Conservation (phyloP, 2,888 invertebrate species). For the Epinotia brunnichana region DNA sequence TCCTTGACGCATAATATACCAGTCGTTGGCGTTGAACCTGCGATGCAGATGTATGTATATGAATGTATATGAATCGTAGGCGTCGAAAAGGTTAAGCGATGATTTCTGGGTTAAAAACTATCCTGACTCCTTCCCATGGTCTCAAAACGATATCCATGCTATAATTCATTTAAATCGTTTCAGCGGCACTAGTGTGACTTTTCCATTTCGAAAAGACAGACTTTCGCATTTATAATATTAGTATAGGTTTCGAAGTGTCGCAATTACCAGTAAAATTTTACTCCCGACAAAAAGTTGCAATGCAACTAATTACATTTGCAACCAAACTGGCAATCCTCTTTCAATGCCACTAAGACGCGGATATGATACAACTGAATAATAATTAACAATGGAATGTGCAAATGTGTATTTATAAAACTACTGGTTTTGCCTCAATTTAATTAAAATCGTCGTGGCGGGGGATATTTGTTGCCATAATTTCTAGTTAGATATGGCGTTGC, state of each 20-base stretch:
- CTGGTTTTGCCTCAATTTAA: slow-evolving; percentile 1
- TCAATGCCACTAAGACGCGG: neutral
- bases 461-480: slow-evolving; percentile 17
- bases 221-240: neutral
- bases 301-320: neutral
- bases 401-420: slow-evolving; percentile 4
- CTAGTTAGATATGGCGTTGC: slow-evolving; percentile 33
- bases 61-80: too few relatives aligned
- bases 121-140: too few relatives aligned
- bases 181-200: too few relatives aligned
- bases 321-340: neutral
- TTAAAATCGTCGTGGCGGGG: slow-evolving; percentile 25
- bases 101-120: too few relatives aligned
- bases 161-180: too few relatives aligned
- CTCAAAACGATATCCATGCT: too few relatives aligned
- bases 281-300: neutral
- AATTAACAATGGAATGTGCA: neutral
- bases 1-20: too few relatives aligned
- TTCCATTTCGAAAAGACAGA: too few relatives aligned
- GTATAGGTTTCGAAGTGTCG: neutral
- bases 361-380: slow-evolving; percentile 1
- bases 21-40: too few relatives aligned
- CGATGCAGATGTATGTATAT: too few relatives aligned
- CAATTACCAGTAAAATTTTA: neutral
- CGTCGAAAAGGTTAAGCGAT: too few relatives aligned